A percentile compares a stretch with the other conserved stretches of the same genome.
These are phyloP conservation scores for Calephelis virginiensis DNA, from an alignment of 1,140 invertebrate genomes.

Conservation along the genomic window DNA sequence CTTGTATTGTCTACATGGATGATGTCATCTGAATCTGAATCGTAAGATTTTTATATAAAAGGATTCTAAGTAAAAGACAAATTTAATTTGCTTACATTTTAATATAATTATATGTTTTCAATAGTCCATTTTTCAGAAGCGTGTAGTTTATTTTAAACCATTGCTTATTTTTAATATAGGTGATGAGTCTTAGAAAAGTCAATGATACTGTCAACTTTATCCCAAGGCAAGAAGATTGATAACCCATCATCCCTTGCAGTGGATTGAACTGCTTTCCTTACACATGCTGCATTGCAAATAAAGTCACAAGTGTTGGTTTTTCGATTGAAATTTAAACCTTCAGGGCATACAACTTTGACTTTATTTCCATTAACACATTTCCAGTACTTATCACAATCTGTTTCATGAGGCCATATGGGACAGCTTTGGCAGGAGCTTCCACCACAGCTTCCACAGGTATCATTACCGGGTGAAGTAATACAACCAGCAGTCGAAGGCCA, in stretches of 20 bases:
- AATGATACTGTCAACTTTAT: constrained; percentile 7
- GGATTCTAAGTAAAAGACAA: no score
- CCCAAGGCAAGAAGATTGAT: not conserved
- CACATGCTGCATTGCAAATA: constrained; percentile 1
- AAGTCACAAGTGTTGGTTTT: not conserved
- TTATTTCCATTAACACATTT: constrained; percentile 25
- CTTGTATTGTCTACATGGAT: no score
- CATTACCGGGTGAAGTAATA: not conserved
- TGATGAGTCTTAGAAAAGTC: not conserved
- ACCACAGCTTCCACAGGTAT: not conserved
- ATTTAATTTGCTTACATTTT: not conserved
- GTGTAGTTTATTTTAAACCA: not conserved
- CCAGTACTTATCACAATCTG: constrained; percentile 32
- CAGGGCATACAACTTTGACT: constrained; percentile 10
- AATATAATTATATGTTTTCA: not conserved
- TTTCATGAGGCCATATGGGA: constrained; percentile 33
- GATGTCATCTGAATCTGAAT: no score
- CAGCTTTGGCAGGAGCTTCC: constrained; percentile 26
- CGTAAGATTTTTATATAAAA: no score
- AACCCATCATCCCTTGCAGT: not conserved
- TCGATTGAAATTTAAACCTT: constrained; percentile 20
- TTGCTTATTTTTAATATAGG: not conserved
- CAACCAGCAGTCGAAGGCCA: not conserved
- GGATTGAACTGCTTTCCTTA: not conserved
- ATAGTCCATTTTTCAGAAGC: not conserved